Conservation (phyloP, 2,888 invertebrate species). For the Agrotis exclamationis region DNA sequence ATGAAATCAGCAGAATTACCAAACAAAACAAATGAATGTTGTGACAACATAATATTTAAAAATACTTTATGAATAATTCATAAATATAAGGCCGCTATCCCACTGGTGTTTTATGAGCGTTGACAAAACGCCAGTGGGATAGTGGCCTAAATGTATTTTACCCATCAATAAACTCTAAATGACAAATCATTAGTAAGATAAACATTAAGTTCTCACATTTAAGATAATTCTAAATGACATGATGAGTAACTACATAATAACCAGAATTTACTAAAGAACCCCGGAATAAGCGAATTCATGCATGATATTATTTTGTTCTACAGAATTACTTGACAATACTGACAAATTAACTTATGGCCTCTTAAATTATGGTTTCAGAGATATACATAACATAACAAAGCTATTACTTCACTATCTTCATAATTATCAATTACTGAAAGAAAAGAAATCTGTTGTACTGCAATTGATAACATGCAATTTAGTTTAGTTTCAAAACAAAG, state of each 20-base stretch:
- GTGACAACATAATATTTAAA: background rate
- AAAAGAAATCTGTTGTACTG: constrained; percentile 11
- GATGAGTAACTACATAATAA: background rate
- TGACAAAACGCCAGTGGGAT: no score
- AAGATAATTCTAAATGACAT: background rate
- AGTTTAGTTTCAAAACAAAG: constrained; percentile 3
- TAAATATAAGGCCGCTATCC: no score
- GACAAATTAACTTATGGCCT: constrained; percentile 1
- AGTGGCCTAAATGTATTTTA: background rate
- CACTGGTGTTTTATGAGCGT: no score
- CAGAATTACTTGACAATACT: constrained; percentile 8
- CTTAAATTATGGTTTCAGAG: constrained; percentile 10
- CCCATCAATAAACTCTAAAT: no score
- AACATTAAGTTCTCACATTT: background rate
- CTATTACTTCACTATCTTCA: background rate
- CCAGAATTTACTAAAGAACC: background rate
- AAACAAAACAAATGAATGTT: background rate
- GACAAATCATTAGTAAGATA: background rate
- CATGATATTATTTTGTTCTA: background rate
- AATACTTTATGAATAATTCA: background rate
- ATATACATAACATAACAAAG: constrained; percentile 5
- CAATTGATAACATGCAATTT: background rate
- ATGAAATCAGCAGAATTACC: background rate
- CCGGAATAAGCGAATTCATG: background rate
- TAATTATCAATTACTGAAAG: background rate